Conservation (phyloP, 2,113 vertebrate species). For the Leptobrachium leishanense region DNA sequence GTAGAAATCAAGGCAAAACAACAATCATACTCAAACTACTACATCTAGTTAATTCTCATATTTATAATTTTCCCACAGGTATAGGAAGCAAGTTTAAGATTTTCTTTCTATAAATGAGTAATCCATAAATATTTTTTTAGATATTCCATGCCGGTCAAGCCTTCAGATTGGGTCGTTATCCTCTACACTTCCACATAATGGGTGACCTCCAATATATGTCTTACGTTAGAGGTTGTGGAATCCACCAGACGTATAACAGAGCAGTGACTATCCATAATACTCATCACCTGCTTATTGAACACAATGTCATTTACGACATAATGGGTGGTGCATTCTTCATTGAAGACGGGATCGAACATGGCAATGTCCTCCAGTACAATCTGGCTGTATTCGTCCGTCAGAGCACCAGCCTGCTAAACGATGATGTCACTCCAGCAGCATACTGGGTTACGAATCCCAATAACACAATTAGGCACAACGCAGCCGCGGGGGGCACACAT, state of each 20-base stretch:
- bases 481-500: slow-evolving; percentile 79
- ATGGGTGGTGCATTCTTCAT: slow-evolving; percentile 86
- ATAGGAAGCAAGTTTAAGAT: too few species aligned
- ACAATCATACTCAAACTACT: too few species aligned
- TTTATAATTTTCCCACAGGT: too few species aligned
- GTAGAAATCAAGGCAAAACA: too few species aligned
- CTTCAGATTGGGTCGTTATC: slow-evolving; percentile 80
- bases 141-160: slow-evolving; percentile 80
- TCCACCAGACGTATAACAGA: slow-evolving; percentile 82
- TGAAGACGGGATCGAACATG: slow-evolving; percentile 81
- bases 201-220: slow-evolving; percentile 75
- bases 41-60: too few species aligned
- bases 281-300: slow-evolving; percentile 78
- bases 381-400: slow-evolving; percentile 82
- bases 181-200: slow-evolving; percentile 84
- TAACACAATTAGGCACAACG: slow-evolving; percentile 81
- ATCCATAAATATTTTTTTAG: slow-evolving; percentile 38
- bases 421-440: slow-evolving; percentile 82
- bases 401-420: slow-evolving; percentile 84
- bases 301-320: slow-evolving; percentile 80
- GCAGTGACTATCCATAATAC: slow-evolving; percentile 85
- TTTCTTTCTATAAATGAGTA: too few species aligned
- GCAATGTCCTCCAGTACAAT: slow-evolving; percentile 83
- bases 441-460: slow-evolving; percentile 87
- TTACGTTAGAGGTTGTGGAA: slow-evolving; percentile 78